These are phyloP conservation scores for Rhynchomys soricoides DNA, from an alignment of 2,113 vertebrate genomes.

Conservation along the genomic window DNA sequence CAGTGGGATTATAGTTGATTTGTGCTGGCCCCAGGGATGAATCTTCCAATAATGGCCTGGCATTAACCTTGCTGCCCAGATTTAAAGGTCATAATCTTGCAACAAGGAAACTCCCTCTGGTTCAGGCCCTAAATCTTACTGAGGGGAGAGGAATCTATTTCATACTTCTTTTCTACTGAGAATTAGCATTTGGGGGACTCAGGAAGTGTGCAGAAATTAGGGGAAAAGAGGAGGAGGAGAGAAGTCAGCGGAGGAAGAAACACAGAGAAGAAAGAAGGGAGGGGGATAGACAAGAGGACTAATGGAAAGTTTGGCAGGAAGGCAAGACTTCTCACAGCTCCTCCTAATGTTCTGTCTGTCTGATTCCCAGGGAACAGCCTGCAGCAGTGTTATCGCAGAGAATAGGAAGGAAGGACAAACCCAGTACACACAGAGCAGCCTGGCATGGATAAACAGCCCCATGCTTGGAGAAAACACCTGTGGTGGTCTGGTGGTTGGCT, in stretches of 20 bases:
- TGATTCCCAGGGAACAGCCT: not conserved
- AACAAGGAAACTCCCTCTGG: constrained; percentile 41
- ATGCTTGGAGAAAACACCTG: fast-evolving
- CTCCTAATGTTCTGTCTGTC: not conserved
- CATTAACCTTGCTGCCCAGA: constrained; percentile 67
- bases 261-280: not conserved
- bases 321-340: not conserved
- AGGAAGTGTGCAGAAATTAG: not conserved
- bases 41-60: constrained; percentile 49
- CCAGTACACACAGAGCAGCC: not conserved
- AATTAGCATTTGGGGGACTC: constrained; percentile 49
- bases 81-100: constrained; percentile 74
- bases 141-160: not conserved
- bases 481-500: not conserved
- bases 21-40: constrained; percentile 1
- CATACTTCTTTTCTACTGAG: not conserved
- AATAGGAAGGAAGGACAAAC: not conserved
- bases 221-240: not conserved
- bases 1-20: not conserved
- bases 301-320: constrained; percentile 35
- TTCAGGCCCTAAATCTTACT: constrained; percentile 59
- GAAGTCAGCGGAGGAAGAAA: not conserved
- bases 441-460: not conserved
- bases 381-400: not conserved
- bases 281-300: not conserved